Evolutionary conservation across 2,797 vertebrate genomes (phyloP).

Genomic region (Gymnopithys bicolor): DNA sequence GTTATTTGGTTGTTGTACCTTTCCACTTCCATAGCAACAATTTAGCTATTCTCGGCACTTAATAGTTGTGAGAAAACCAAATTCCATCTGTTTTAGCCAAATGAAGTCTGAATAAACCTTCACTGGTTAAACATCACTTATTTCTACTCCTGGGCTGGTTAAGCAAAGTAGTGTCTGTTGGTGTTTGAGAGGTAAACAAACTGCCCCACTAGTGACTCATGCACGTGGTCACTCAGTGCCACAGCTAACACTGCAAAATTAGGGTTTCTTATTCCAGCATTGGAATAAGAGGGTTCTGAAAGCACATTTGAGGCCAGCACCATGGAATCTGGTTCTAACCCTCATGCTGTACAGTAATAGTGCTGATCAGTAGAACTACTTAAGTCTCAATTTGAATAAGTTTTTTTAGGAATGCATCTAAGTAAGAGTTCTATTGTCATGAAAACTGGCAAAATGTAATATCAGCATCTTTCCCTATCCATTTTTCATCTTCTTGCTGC

Average conservation of each 20-base stretch:
- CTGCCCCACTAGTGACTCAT: background rate
- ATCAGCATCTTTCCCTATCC: background rate
- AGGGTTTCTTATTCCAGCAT: no score
- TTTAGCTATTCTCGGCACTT: constrained; percentile 10
- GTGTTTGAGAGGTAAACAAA: background rate
- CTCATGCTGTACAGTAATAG: background rate
- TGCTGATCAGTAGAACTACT: background rate
- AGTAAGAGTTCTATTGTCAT: background rate
- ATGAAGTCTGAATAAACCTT: background rate
- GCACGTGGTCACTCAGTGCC: background rate
- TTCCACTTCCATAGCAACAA: constrained; percentile 34
- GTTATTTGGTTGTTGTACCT: background rate
- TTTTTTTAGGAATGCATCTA: background rate
- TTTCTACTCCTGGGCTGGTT: background rate
- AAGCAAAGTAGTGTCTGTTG: background rate
- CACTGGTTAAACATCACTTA: background rate
- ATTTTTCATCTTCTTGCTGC: background rate
- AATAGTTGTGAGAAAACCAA: constrained; percentile 8
- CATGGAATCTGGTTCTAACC: background rate
- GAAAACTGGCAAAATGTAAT: background rate
- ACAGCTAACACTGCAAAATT: background rate
- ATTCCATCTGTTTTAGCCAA: constrained; percentile 21
- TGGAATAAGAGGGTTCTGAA: background rate
- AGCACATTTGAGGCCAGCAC: background rate
- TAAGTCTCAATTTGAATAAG: background rate